Conservation (phyloP, 2,797 vertebrate genomes). For the Amazona finschi region DNA sequence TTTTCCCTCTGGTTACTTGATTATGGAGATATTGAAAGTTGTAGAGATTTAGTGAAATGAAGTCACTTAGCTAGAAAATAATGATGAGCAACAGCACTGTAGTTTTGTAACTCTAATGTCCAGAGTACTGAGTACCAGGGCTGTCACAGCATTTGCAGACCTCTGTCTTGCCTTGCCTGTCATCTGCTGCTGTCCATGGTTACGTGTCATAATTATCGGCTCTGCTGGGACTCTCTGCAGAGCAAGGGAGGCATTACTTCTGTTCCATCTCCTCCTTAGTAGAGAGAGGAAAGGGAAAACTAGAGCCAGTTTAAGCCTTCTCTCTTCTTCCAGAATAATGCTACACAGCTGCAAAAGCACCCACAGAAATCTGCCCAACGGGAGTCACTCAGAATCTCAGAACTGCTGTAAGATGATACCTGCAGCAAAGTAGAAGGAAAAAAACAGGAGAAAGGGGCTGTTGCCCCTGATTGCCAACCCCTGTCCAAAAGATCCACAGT, state of each 20-base stretch:
- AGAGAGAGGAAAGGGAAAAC: background rate
- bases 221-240: background rate
- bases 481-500: background rate
- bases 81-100: background rate
- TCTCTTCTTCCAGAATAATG: background rate
- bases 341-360: background rate
- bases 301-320: background rate
- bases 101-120: background rate
- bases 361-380: background rate
- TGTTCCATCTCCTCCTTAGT: background rate
- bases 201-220: accelerated
- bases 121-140: background rate
- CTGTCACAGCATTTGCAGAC: background rate
- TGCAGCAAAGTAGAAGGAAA: background rate
- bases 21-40: background rate
- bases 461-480: background rate
- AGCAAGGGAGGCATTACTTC: accelerated
- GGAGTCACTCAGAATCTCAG: background rate
- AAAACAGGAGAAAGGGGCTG: background rate
- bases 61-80: slow-evolving; percentile 28
- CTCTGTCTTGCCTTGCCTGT: background rate
- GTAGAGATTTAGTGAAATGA: slow-evolving; percentile 38
- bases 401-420: background rate
- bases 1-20: background rate
- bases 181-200: background rate